These are phyloP conservation scores for Alethe diademata DNA, from an alignment of 2,113 vertebrate species.

Conservation along the genomic window DNA sequence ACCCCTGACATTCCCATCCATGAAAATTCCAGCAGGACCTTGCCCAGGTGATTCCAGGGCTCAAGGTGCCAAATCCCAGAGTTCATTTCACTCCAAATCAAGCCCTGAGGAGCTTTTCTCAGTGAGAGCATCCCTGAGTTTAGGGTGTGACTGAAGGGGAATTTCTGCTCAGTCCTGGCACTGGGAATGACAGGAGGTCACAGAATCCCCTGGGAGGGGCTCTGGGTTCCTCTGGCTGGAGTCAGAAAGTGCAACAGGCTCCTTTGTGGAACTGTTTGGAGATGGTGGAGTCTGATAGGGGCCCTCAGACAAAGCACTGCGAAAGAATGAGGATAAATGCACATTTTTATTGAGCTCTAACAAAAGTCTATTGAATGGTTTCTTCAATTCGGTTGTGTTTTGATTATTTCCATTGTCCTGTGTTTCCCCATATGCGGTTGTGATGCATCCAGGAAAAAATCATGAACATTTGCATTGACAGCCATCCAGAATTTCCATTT, in stretches of 20 bases:
- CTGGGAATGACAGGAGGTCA: neutral
- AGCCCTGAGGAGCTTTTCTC: neutral
- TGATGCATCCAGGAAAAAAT: constrained; percentile 30
- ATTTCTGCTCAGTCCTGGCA: neutral
- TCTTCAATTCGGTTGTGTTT: constrained; percentile 31
- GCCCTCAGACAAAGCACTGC: neutral
- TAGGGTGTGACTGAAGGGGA: neutral
- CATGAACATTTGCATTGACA: constrained; percentile 25
- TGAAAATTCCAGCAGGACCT: neutral
- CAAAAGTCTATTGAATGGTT: constrained; percentile 38
- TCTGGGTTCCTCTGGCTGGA: neutral
- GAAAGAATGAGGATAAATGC: constrained; percentile 16
- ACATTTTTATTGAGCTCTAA: constrained; percentile 1
- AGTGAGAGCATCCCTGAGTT: neutral
- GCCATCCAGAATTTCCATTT: constrained; percentile 62
- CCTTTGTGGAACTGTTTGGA: neutral
- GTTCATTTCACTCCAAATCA: neutral
- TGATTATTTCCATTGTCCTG: constrained; percentile 43
- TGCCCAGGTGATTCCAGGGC: neutral
- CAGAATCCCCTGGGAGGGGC: neutral
- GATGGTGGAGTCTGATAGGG: neutral
- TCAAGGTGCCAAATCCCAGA: neutral
- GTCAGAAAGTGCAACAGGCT: neutral
- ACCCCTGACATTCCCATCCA: neutral
- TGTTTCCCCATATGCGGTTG: neutral